Base-by-base conservation (phyloP, 2,888 invertebrate genomes). In the Eupithecia pulchellata region DNA sequence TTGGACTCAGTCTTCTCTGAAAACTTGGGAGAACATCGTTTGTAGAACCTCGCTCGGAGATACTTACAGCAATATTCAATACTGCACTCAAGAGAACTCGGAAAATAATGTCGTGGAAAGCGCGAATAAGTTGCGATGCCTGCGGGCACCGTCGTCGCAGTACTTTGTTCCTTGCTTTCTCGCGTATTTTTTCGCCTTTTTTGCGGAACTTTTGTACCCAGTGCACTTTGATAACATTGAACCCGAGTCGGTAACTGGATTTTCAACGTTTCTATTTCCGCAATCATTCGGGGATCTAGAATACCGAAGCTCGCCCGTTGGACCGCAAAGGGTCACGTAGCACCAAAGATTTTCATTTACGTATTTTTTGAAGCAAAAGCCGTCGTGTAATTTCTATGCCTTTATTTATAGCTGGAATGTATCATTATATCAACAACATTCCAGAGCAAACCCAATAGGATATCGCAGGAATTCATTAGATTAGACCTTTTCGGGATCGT, bases 161-260 rank as follows among this genome's bases (percentile, higher is more conserved):
- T 75, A 69, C 75, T 77, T 76, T 78, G 77, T 76, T 75, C 73
- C 75, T 74, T 71, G 75, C 68, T 69, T 65, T 71, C 60, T 70
- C 63, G 52, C 64, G 63, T 72, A 70, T 78, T 77, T 77, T 75
- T 77, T 75, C 39, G 74, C 71, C 67, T 69, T 75, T 75, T 77
- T 72, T 60, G 52, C 75, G 64, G 63, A 78, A 80, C 74, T 77
- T 75, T 73, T 72, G 72, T 72, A 60, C 75, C 66, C 74, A 47
- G 71, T 70, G 74, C 74, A 76, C 73, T 75, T 78, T 74, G 77
- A 74, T 77, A 64, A 74, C 76, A 69, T 60, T 72, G 73, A 75
- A 71, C 73, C 63, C 64, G 65, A 76, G 71, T 74, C 73, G 75
- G 67, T 81, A 80, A 81, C 80, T 76, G 75, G 74, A 81, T 79